Evolutionary conservation across 1,140 invertebrate genomes (phyloP).

Genomic region (Hetaerina americana): DNA sequence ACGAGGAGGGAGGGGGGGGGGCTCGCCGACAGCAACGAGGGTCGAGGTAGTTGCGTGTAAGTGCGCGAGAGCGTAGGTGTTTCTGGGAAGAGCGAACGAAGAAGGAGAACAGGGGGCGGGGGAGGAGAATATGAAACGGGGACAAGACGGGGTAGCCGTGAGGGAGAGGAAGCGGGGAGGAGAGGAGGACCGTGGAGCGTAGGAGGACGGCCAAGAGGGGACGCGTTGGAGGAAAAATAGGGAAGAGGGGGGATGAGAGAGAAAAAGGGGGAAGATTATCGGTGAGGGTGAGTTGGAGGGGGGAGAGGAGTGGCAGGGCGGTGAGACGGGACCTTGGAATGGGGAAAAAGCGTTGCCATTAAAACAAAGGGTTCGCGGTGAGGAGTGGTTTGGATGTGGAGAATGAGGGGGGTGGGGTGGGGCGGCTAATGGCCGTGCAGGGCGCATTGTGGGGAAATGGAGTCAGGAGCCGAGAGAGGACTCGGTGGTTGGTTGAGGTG

Average conservation of each 20-base stretch:
- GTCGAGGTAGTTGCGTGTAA: too few species aligned
- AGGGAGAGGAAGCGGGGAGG: neutral
- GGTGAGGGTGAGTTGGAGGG: neutral
- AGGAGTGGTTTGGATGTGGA: neutral
- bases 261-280: neutral
- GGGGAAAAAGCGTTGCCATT: too few species aligned
- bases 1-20: too few species aligned
- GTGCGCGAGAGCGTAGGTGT: too few species aligned
- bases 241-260: neutral
- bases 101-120: too few species aligned
- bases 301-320: neutral
- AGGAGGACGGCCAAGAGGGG: too few species aligned
- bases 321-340: too few species aligned
- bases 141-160: neutral
- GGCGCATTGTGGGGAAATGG: neutral
- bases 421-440: neutral
- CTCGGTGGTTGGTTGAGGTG: neutral
- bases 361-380: neutral
- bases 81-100: too few species aligned
- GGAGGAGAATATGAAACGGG: too few species aligned
- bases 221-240: neutral
- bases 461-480: neutral
- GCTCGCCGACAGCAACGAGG: too few species aligned
- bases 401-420: neutral
- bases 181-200: neutral